These are phyloP conservation scores for Poeciliopsis paucimaculata DNA, from an alignment of 2,797 vertebrate genomes.

Conservation along the genomic window DNA sequence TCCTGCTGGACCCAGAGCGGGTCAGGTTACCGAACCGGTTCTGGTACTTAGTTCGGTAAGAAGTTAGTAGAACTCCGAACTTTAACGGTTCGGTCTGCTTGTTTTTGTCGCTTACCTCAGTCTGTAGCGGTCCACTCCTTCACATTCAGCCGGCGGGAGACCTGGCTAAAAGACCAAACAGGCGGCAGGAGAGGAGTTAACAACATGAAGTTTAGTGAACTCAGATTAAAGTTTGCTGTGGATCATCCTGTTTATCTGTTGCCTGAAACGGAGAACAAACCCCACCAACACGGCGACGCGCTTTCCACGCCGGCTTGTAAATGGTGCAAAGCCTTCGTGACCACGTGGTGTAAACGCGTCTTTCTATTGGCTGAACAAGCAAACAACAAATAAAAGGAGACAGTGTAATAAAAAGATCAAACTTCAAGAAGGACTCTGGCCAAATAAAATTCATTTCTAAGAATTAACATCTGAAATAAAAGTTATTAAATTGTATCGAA, in stretches of 20 bases:
- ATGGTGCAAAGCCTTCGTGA: not conserved
- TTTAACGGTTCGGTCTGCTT: not conserved
- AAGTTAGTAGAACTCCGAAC: not conserved
- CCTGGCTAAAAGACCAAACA: not conserved
- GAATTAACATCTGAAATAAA: not conserved
- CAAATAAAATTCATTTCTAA: not conserved
- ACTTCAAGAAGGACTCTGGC: no score
- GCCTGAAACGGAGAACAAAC: not conserved
- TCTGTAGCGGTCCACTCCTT: not conserved
- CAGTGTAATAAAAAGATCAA: no score
- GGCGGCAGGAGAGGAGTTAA: not conserved
- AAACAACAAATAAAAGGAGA: not conserved
- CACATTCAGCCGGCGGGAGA: not conserved
- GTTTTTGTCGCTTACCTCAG: not conserved
- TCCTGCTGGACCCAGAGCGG: not conserved
- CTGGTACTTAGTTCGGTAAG: not conserved
- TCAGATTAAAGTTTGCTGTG: not conserved
- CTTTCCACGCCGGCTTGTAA: not conserved
- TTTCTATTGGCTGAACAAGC: slow-evolving; percentile 2
- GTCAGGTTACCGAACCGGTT: not conserved
- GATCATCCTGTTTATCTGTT: not conserved
- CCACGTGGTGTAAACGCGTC: not conserved
- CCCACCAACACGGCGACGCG: not conserved
- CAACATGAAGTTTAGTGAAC: not conserved
- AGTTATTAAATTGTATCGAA: not conserved